A percentile compares a stretch with the other conserved stretches of the same genome.
Evolutionary conservation across 2,888 invertebrate species (phyloP).

Genomic region (Nipponacmea schrenckii): DNA sequence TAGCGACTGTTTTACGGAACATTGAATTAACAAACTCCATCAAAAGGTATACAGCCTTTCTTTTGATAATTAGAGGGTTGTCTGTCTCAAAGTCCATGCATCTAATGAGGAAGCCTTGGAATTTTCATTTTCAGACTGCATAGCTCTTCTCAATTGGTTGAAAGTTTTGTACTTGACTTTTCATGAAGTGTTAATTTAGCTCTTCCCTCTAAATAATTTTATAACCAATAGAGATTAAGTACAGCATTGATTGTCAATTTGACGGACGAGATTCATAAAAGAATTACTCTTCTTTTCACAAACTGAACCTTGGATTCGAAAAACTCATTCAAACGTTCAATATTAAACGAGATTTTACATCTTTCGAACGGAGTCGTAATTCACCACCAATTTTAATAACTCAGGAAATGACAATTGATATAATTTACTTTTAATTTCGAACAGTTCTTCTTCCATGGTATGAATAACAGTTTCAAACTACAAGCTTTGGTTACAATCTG

Average conservation of each 20-base stretch:
- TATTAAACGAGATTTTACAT: neutral
- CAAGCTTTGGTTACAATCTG: too few relatives aligned
- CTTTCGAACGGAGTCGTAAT: neutral
- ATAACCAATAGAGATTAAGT: neutral
- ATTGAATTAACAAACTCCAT: too few relatives aligned
- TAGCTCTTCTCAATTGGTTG: neutral
- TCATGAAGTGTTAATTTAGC: neutral
- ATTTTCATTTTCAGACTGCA: too few relatives aligned
- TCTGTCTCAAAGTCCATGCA: too few relatives aligned
- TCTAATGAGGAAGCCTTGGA: too few relatives aligned
- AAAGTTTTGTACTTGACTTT: neutral
- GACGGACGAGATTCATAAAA: neutral
- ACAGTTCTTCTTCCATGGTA: neutral
- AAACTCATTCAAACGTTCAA: neutral
- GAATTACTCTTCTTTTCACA: neutral
- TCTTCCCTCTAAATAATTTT: conserved; percentile 7
- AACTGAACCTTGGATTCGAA: neutral
- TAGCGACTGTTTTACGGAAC: too few relatives aligned
- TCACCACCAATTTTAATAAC: neutral
- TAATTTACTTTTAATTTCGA: neutral
- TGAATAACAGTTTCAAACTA: too few relatives aligned
- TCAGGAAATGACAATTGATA: neutral
- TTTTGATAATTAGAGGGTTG: too few relatives aligned
- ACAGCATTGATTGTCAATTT: neutral
- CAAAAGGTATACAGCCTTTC: too few relatives aligned